Evolutionary conservation across 1,140 invertebrate species (phyloP).

Genomic region (Brachionus rubens): DNA sequence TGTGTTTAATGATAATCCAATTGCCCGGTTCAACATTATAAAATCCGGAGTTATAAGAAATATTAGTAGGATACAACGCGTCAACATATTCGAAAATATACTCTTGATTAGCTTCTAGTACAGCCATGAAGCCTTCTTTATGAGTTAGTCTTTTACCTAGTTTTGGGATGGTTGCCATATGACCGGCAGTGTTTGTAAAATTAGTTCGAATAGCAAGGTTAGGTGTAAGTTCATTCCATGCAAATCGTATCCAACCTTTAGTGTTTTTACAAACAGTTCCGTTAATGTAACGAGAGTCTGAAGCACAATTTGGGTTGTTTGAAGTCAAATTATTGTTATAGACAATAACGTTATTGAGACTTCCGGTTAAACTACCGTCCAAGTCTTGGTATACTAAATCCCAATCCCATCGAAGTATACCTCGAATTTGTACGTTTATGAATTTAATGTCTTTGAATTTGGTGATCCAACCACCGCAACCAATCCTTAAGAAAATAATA

Average conservation of each 20-base stretch:
- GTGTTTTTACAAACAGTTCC: background rate
- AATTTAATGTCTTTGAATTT: background rate
- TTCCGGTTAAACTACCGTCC: conserved; percentile 19
- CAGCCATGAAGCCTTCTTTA: background rate
- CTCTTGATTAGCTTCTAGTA: conserved; percentile 28
- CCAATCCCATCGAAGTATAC: conserved; percentile 32
- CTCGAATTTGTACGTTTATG: conserved; percentile 21
- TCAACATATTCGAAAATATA: conserved; percentile 13
- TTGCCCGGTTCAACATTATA: conserved; percentile 10
- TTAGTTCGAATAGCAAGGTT: background rate
- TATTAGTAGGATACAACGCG: conserved; percentile 20
- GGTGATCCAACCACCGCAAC: conserved; percentile 29
- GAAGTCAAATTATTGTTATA: conserved; percentile 32
- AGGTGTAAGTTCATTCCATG: background rate
- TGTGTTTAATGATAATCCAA: conserved; percentile 17
- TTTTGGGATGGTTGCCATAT: conserved; percentile 5
- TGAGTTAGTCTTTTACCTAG: conserved; percentile 16
- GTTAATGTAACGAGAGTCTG: background rate
- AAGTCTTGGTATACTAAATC: conserved; percentile 30
- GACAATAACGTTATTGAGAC: background rate
- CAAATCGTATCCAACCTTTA: conserved; percentile 24
- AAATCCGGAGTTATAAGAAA: background rate
- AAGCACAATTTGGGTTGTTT: background rate
- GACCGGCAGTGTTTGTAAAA: background rate
- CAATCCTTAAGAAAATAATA: background rate